Conservation (phyloP, 2,797 vertebrate genomes). For the Simalia tracyae region DNA sequence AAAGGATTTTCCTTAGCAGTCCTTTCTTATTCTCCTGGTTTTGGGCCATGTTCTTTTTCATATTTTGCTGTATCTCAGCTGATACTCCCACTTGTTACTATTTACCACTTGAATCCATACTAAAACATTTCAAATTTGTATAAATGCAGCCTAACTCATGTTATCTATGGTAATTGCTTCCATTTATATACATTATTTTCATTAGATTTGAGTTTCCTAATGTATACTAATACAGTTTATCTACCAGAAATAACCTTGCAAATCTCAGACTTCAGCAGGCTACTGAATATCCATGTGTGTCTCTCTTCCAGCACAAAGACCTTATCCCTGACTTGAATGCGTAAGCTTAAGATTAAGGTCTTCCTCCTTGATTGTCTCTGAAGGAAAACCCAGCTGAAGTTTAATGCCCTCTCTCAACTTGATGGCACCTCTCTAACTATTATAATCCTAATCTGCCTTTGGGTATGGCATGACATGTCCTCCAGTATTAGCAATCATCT, state of each 20-base stretch:
- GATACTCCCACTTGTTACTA: neutral
- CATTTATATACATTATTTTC: neutral
- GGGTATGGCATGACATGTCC: neutral
- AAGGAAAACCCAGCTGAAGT: neutral
- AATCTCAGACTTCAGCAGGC: neutral
- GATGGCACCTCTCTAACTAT: neutral
- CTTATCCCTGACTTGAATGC: neutral
- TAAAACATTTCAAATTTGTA: neutral
- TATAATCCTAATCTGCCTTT: neutral
- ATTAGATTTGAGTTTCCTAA: neutral
- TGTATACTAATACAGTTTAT: neutral
- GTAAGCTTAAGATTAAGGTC: neutral
- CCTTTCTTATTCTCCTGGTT: neutral
- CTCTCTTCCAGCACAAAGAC: neutral
- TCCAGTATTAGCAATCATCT: neutral
- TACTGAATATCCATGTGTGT: neutral
- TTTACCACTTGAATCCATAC: neutral
- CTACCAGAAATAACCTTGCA: neutral
- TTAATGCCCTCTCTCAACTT: neutral
- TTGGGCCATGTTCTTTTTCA: neutral
- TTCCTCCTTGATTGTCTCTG: neutral
- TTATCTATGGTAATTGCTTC: slow-evolving; percentile 7
- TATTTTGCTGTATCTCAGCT: neutral
- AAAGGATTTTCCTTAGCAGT: no score
- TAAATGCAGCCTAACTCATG: neutral